Percentiles rank a stretch among this genome's conserved stretches.
Conservation (phyloP, 2,113 vertebrate species). For the Mormoops blainvillei region DNA sequence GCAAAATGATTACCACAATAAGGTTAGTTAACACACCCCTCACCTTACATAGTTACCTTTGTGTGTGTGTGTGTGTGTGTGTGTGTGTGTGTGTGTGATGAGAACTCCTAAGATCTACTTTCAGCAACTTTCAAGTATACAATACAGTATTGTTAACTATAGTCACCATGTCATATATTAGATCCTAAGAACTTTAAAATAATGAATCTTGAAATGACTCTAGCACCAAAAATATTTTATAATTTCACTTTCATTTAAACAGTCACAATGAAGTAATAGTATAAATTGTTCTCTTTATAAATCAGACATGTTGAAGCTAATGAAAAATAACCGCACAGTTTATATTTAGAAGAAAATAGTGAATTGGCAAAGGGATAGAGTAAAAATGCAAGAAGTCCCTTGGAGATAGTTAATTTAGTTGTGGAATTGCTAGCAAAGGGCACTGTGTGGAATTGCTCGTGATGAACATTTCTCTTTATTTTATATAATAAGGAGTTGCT, state of each 20-base stretch:
- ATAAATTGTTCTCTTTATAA: background rate
- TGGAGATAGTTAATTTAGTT: background rate
- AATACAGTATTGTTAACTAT: background rate
- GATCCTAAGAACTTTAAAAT: background rate
- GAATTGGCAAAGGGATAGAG: background rate
- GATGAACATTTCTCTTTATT: background rate
- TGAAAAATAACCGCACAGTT: background rate
- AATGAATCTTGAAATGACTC: background rate
- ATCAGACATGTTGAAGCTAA: background rate
- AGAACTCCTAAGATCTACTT: background rate
- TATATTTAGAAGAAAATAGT: conserved; percentile 37
- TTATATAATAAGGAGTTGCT: background rate
- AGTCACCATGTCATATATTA: background rate
- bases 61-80: too few relatives aligned
- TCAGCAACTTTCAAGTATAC: background rate
- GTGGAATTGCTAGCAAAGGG: background rate
- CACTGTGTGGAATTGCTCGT: background rate
- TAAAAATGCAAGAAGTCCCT: background rate
- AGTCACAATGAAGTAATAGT: background rate
- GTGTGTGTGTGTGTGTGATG: background rate
- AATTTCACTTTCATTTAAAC: conserved; percentile 15
- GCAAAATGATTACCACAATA: background rate
- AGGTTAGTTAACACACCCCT: background rate
- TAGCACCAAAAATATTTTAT: background rate
- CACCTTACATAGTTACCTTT: background rate